phyloP scores from a whole-genome alignment of 2,797 vertebrate genomes.

The Myoxocephalus aenaeus region DNA sequence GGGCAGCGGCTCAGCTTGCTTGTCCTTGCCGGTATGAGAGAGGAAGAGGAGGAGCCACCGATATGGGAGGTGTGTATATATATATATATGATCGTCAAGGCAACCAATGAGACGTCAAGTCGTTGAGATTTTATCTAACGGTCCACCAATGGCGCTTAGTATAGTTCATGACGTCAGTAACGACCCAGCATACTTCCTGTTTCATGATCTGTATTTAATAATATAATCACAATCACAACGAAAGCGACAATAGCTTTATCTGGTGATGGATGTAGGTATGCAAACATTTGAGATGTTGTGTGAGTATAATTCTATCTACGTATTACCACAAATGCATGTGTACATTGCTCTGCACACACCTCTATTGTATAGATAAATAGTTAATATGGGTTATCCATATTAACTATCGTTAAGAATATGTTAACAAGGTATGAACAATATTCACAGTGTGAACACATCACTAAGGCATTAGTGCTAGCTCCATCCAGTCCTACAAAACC shows the following conservation, averaged over 20 bases:
- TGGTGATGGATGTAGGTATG: background rate
- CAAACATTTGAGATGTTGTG: fast-evolving
- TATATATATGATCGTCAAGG: conserved; percentile 78
- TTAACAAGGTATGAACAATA: background rate
- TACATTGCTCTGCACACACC: too few species aligned
- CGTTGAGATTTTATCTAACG: background rate
- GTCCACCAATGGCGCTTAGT: conserved; percentile 61
- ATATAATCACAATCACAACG: background rate
- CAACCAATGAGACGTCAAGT: conserved; percentile 77
- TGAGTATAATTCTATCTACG: too few species aligned
- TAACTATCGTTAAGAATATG: background rate
- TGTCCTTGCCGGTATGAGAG: conserved; percentile 66
- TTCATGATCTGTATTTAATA: conserved; percentile 31
- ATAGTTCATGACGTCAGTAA: background rate
- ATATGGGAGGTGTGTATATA: background rate
- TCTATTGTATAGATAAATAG: too few species aligned
- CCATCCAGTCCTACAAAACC: background rate
- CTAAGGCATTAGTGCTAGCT: too few species aligned
- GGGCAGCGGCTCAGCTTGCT: conserved; percentile 22
- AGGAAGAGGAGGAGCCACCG: conserved; percentile 27
- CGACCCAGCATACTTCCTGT: conserved; percentile 17
- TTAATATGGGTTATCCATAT: too few species aligned
- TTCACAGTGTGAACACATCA: background rate
- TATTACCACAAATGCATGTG: too few species aligned
- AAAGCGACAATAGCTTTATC: background rate